These are phyloP conservation scores for Origma solitaria DNA, from an alignment of 2,113 vertebrate species.

Conservation along the genomic window DNA sequence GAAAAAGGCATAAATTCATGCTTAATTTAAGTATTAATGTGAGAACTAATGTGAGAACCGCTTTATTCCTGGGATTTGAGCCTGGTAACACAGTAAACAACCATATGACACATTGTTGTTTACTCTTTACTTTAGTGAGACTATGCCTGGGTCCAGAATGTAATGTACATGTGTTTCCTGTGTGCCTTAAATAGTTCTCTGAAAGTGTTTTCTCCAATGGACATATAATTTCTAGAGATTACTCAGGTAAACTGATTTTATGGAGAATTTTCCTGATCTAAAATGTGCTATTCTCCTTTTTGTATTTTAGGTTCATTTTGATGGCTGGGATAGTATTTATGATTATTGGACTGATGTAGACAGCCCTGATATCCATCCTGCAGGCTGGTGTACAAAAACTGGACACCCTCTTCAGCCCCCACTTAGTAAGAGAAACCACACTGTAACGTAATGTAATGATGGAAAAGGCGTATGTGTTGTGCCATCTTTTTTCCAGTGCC, in stretches of 20 bases:
- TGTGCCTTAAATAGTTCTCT: not conserved
- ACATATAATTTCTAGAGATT: not conserved
- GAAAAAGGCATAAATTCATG: not conserved
- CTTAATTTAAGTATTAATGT: not conserved
- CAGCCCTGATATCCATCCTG: slow-evolving; percentile 82
- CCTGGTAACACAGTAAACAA: not conserved
- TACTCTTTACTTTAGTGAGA: not conserved
- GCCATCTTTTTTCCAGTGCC: not conserved
- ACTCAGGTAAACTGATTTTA: not conserved
- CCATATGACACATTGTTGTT: not conserved
- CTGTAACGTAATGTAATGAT: not conserved
- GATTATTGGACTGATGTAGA: slow-evolving; percentile 85
- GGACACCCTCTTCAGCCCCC: slow-evolving; percentile 83
- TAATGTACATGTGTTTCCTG: not conserved
- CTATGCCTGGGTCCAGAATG: not conserved
- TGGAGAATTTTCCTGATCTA: not conserved
- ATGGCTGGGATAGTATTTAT: slow-evolving; percentile 82
- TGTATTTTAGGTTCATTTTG: slow-evolving; percentile 77
- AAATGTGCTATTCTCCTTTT: not conserved
- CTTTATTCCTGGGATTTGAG: not conserved
- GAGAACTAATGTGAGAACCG: not conserved
- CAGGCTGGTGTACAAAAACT: slow-evolving; percentile 83
- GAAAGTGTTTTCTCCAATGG: not conserved
- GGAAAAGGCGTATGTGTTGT: not conserved
- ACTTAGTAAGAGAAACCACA: slow-evolving; percentile 73